Percentiles rank a stretch among this genome's conserved stretches.
phyloP scores from a whole-genome alignment of 2,888 invertebrate species.

The Hylaea fasciaria region DNA sequence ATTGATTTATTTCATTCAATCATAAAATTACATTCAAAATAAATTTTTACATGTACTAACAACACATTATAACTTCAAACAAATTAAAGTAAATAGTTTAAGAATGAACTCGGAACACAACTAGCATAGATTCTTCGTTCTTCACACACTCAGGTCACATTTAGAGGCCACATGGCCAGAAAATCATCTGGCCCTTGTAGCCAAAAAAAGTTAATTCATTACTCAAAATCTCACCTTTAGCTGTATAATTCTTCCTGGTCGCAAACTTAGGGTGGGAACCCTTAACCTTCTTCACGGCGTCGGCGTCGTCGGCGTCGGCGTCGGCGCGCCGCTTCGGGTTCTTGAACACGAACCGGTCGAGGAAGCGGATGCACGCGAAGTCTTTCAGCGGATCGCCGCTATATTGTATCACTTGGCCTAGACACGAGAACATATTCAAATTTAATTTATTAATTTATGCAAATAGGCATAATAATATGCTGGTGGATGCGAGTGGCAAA shows the following conservation, averaged over 20 bases:
- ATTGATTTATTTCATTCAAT: too few species aligned
- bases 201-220: too few species aligned
- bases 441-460: not conserved
- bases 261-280: constrained; percentile 88
- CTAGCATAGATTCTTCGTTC: too few species aligned
- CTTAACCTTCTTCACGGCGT: constrained; percentile 78
- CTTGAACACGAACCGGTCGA: constrained; percentile 98
- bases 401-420: constrained; percentile 91
- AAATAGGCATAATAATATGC: not conserved
- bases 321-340: constrained; percentile 90
- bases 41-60: too few species aligned
- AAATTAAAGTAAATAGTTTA: too few species aligned
- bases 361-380: constrained; percentile 94
- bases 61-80: too few species aligned
- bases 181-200: too few species aligned
- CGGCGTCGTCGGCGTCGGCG: constrained; percentile 48
- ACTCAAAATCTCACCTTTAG: constrained; percentile 80
- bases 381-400: constrained; percentile 97
- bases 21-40: too few species aligned
- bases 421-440: constrained; percentile 1
- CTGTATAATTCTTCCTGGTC: constrained; percentile 87
- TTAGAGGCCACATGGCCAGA: too few species aligned
- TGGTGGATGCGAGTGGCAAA: too few species aligned
- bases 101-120: too few species aligned
- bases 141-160: too few species aligned